phyloP scores from a whole-genome alignment of 2,797 vertebrate genomes.

The Poeciliopsis turneri region DNA sequence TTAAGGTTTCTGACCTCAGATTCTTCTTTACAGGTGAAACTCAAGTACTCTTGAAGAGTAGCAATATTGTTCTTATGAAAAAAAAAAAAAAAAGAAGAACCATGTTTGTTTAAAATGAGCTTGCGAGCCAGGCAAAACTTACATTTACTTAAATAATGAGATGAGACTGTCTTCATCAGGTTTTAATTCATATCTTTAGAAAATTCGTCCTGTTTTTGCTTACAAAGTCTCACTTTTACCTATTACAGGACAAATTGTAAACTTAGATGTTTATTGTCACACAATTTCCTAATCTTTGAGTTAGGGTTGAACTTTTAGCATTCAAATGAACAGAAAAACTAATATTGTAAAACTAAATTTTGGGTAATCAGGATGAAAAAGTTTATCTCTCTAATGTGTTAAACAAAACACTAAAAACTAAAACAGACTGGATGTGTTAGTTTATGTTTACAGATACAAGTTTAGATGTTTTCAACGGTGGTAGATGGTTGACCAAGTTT shows the following conservation, averaged over 20 bases:
- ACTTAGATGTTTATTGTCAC: neutral
- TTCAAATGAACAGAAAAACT: neutral
- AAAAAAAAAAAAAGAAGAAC: neutral
- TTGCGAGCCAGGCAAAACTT: neutral
- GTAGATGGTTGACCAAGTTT: neutral
- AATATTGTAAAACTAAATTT: neutral
- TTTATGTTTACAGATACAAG: neutral
- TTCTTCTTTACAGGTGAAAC: conserved; percentile 36
- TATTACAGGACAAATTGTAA: neutral
- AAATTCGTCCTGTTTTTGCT: neutral
- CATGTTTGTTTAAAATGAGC: neutral
- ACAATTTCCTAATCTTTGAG: neutral
- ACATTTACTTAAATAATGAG: neutral
- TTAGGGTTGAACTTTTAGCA: too few species aligned
- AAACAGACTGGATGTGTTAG: neutral
- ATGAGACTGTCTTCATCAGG: neutral
- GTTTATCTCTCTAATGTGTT: neutral
- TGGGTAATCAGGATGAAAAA: neutral
- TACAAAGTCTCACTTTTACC: neutral
- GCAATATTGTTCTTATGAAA: too few species aligned
- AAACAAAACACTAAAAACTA: neutral
- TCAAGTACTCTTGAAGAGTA: neutral
- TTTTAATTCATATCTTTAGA: neutral
- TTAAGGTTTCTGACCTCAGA: conserved; percentile 36
- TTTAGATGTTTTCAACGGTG: neutral